Conservation (phyloP, 2,888 invertebrate species). For the Amitus sp. region DNA sequence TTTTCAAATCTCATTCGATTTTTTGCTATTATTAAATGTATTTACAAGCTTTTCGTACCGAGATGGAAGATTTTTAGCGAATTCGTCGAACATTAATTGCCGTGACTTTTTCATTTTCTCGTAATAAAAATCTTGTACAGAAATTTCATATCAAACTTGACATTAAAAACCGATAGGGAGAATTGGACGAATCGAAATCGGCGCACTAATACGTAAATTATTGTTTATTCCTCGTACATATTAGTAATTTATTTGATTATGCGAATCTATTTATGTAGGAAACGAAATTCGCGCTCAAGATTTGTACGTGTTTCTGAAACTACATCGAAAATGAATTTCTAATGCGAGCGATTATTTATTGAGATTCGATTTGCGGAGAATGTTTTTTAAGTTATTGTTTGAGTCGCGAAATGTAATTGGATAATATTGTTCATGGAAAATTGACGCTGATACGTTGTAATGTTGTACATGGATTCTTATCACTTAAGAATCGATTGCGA, state of each 20-base stretch:
- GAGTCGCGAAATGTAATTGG: not conserved
- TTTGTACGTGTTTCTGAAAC: constrained; percentile 16
- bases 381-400: not conserved
- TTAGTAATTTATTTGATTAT: constrained; percentile 57
- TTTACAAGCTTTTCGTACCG: too few species aligned
- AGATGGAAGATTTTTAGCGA: too few species aligned
- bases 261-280: constrained; percentile 52
- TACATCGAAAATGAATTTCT: not conserved
- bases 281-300: constrained; percentile 25
- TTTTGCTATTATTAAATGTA: too few species aligned
- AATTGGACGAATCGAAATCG: constrained; percentile 44
- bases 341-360: too few species aligned
- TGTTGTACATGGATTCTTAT: too few species aligned
- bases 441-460: too few species aligned
- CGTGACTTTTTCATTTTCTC: too few species aligned
- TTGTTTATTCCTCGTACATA: constrained; percentile 49
- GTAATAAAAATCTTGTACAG: constrained; percentile 43
- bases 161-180: constrained; percentile 42
- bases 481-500: constrained; percentile 38
- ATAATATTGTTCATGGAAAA: too few species aligned
- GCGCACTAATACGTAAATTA: constrained; percentile 48
- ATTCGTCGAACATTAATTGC: too few species aligned
- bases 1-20: too few species aligned
- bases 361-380: too few species aligned
- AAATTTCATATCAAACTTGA: constrained; percentile 44